These are phyloP conservation scores for Bemisia tabaci DNA, from an alignment of 1,140 invertebrate genomes.

Conservation along the genomic window DNA sequence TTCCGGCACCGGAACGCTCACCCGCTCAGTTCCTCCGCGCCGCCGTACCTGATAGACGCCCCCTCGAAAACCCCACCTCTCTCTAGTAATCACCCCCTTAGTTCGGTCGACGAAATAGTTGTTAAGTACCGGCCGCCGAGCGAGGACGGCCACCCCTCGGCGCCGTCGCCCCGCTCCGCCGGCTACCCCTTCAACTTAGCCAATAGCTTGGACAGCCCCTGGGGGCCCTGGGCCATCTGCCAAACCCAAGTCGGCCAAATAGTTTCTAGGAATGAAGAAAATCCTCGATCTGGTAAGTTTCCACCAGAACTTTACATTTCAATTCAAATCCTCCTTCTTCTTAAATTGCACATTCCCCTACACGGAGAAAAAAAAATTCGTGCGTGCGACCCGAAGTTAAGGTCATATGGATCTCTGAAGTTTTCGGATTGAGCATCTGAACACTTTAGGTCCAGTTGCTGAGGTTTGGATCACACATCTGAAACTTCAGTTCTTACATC, in stretches of 20 bases:
- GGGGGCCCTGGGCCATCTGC: slow-evolving; percentile 53
- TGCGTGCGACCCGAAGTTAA: too few relatives aligned
- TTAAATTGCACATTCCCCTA: too few relatives aligned
- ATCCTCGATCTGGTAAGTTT: slow-evolving; percentile 11
- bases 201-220: slow-evolving; percentile 33
- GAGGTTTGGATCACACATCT: too few relatives aligned
- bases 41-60: slow-evolving; percentile 45
- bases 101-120: slow-evolving; percentile 16
- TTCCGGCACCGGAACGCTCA: slow-evolving; percentile 32
- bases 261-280: slow-evolving; percentile 12
- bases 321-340: too few relatives aligned
- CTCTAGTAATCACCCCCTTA: slow-evolving; percentile 21
- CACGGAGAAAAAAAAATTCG: too few relatives aligned
- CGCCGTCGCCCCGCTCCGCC: slow-evolving; percentile 30
- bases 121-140: slow-evolving; percentile 53
- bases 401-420: too few relatives aligned
- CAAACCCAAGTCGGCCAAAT: slow-evolving; percentile 40
- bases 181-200: slow-evolving; percentile 23
- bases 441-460: too few relatives aligned
- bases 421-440: too few relatives aligned
- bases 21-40: slow-evolving; percentile 50
- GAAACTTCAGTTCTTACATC: too few relatives aligned
- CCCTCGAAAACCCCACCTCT: slow-evolving; percentile 38
- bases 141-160: slow-evolving; percentile 39
- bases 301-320: too few relatives aligned